These are phyloP conservation scores for Mola mola DNA, from an alignment of 2,113 vertebrate species.

Conservation along the genomic window DNA sequence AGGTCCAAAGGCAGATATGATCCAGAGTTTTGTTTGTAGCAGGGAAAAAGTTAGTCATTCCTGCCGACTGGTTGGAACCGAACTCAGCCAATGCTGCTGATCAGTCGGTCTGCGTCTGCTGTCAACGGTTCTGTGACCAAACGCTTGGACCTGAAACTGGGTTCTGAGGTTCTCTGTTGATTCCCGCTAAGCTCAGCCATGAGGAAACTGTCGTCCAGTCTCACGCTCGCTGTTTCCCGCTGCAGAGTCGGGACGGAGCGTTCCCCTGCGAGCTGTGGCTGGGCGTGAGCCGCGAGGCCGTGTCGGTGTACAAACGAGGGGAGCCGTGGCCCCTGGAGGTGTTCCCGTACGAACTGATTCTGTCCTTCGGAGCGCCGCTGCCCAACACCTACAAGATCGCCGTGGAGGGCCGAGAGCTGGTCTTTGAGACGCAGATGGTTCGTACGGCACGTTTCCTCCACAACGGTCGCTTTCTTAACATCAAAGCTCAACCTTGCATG, in stretches of 20 bases:
- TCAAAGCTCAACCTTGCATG: too few species aligned
- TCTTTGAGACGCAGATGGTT: slow-evolving; percentile 93
- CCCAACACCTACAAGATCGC: slow-evolving; percentile 94
- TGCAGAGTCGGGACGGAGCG: slow-evolving; percentile 88
- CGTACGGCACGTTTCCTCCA: neutral
- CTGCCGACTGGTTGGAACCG: too few species aligned
- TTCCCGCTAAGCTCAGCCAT: too few species aligned
- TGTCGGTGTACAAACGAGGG: slow-evolving; percentile 95
- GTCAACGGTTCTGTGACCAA: too few species aligned
- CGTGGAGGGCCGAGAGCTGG: slow-evolving; percentile 91
- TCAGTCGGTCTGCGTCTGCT: too few species aligned
- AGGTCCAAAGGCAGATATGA: too few species aligned
- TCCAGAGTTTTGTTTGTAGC: too few species aligned
- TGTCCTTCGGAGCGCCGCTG: slow-evolving; percentile 94
- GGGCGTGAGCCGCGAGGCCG: slow-evolving; percentile 90
- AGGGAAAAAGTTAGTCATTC: too few species aligned
- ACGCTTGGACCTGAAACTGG: too few species aligned
- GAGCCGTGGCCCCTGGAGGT: slow-evolving; percentile 91
- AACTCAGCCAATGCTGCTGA: too few species aligned
- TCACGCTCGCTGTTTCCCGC: neutral
- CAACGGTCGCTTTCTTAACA: too few species aligned
- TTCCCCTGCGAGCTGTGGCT: slow-evolving; percentile 94
- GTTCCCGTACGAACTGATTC: slow-evolving; percentile 94
- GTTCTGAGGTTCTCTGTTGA: neutral
- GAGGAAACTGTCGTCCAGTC: too few species aligned